Conservation (phyloP, 2,113 vertebrate species). For the Phalacrocorax aristotelis region DNA sequence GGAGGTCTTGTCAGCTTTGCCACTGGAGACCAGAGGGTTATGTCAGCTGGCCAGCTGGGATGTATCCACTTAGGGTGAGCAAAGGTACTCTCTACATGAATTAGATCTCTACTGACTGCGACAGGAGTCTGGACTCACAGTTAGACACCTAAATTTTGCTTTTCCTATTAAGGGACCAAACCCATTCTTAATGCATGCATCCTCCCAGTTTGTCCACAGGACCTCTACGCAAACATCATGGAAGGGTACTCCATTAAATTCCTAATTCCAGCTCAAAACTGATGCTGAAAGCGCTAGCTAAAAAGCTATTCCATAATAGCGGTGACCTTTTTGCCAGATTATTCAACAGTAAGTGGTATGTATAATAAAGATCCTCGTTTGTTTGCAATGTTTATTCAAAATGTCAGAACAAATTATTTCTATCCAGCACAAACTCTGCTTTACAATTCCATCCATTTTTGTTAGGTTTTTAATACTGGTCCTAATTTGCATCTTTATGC, state of each 20-base stretch:
- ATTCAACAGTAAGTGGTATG: background rate
- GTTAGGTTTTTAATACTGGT: background rate
- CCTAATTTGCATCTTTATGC: constrained; percentile 32
- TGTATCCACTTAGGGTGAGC: background rate
- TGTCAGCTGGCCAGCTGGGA: background rate
- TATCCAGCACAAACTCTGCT: background rate
- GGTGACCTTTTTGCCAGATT: background rate
- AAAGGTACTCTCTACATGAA: background rate
- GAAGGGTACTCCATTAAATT: background rate
- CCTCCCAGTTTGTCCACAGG: background rate
- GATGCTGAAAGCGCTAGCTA: background rate
- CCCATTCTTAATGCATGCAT: background rate
- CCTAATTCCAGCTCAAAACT: background rate
- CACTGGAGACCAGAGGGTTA: background rate
- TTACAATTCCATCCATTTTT: background rate
- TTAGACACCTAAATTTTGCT: background rate
- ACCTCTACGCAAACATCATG: background rate
- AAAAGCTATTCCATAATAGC: background rate
- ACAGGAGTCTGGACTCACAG: background rate
- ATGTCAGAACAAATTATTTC: constrained; percentile 13
- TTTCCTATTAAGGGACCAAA: background rate
- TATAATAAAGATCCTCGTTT: constrained; percentile 3
- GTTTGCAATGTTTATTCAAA: constrained; percentile 21
- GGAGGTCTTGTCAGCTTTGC: background rate
- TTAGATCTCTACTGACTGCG: background rate